Evolutionary conservation across 2,113 vertebrate species (phyloP), one percentile per base, ranked within the genome.

Genomic region (Otus sunia): DNA sequence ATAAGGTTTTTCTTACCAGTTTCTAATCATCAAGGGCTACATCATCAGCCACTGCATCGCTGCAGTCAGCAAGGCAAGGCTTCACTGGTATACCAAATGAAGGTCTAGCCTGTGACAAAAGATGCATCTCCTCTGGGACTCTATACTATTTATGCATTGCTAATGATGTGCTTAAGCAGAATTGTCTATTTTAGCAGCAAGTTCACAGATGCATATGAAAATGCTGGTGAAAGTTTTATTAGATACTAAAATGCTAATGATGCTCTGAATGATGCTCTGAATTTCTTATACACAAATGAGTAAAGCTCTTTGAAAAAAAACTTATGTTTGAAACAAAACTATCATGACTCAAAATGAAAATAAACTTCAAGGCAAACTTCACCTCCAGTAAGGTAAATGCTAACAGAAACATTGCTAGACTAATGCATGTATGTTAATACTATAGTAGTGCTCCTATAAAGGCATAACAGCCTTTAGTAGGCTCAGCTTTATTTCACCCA

Each of bases 351-450:
- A 25, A 56, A 89, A 39, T 8, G 26, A 39, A 85, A 85, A 39
- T 39, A 32, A 92, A 50, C 59, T 27, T 41, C 10, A 1, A 81
- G 47, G 6, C 63, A 39, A 5, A 39, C 36, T 49, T 8, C 21
- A 41, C 25, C 52, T 63, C 6, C 69, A 49, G 13, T 0, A 19
- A 76, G 50, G 37, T 30, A 37, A 86, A 74, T 5, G 34, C 62
- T 56, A 75, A 56, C 23, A 82, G 56, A 56, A 79, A 9, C 23
- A 19, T 29, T 53, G 34, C 27, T 4, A 55, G 5, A 34, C 19
- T 10, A 4, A 47, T 7, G 12, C 7, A 5, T 5, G 4, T 0
- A 1, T 32, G 29, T 37, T 37, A 30, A 39, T 21, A 5, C 45
- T 25, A 22, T 11, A 63, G 29, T 3, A 22, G 23, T 27, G 30